These are phyloP conservation scores for Rhinoderma darwinii DNA, from an alignment of 2,113 vertebrate genomes.

Conservation along the genomic window DNA sequence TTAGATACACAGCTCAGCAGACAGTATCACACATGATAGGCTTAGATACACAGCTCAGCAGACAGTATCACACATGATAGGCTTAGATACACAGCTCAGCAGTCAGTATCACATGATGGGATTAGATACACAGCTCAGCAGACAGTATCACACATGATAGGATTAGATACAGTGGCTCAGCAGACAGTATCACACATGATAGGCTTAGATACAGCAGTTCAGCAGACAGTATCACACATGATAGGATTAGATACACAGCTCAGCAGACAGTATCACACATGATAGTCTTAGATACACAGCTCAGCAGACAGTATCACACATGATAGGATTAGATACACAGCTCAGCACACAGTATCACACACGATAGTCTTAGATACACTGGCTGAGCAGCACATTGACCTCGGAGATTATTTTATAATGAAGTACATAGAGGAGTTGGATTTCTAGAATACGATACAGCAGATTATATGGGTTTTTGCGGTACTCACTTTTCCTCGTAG, in stretches of 20 bases:
- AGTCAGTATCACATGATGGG: not conserved
- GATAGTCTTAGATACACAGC: not conserved
- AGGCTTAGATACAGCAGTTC: not conserved
- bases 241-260: conserved; percentile 1
- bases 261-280: not conserved
- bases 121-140: not conserved
- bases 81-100: not conserved
- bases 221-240: not conserved
- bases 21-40: not conserved
- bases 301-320: not conserved
- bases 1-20: not conserved
- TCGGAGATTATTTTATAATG: too few relatives aligned
- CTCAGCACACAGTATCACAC: too few relatives aligned
- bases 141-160: too few relatives aligned
- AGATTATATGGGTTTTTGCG: not conserved
- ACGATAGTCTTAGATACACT: too few relatives aligned
- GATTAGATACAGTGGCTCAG: too few relatives aligned
- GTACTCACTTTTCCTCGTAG: conserved; percentile 86
- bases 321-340: not conserved
- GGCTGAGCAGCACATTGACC: too few relatives aligned
- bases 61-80: not conserved
- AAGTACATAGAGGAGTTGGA: too few relatives aligned
- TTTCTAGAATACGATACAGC: too few relatives aligned
- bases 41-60: not conserved
- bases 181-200: not conserved